phyloP scores from a whole-genome alignment of 2,888 invertebrate species.

The Plagiodera versicolora region DNA sequence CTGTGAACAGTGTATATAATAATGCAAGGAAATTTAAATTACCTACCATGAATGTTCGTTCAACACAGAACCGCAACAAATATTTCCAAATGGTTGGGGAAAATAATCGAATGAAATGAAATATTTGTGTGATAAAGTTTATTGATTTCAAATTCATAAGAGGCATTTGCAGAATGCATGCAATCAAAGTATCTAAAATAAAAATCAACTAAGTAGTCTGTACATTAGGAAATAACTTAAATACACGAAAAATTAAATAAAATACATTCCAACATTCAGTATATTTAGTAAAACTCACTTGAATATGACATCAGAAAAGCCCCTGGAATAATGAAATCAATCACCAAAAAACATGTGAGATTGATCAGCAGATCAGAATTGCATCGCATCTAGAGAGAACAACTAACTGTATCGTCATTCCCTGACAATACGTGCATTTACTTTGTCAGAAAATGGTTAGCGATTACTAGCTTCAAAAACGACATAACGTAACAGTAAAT shows the following conservation, averaged over 20 bases:
- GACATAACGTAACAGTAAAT: slow-evolving; percentile 29
- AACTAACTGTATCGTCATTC: slow-evolving; percentile 40
- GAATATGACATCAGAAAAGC: slow-evolving; percentile 26
- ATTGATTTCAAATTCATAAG: slow-evolving; percentile 53
- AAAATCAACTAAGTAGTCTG: slow-evolving; percentile 14
- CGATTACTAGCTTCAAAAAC: slow-evolving; percentile 33
- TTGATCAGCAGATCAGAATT: slow-evolving; percentile 54
- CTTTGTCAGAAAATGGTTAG: slow-evolving; percentile 38
- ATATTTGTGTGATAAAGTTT: slow-evolving; percentile 44
- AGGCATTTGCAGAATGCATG: slow-evolving; percentile 34
- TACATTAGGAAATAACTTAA: slow-evolving; percentile 16
- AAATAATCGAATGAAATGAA: not conserved
- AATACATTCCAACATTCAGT: slow-evolving; percentile 14
- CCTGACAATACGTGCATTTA: slow-evolving; percentile 36
- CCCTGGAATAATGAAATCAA: slow-evolving; percentile 54
- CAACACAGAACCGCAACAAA: no score
- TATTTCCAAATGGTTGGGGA: no score
- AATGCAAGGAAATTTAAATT: no score
- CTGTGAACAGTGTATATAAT: no score
- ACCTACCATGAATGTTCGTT: no score
- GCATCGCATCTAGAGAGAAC: slow-evolving; percentile 47
- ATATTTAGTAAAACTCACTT: slow-evolving; percentile 13
- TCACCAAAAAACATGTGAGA: slow-evolving; percentile 46
- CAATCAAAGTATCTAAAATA: slow-evolving; percentile 16
- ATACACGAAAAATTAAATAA: slow-evolving; percentile 16